Percentiles rank a stretch among this genome's conserved stretches.
phyloP scores from a whole-genome alignment of 1,140 invertebrate species.

The Drosophila melanogaster region DNA sequence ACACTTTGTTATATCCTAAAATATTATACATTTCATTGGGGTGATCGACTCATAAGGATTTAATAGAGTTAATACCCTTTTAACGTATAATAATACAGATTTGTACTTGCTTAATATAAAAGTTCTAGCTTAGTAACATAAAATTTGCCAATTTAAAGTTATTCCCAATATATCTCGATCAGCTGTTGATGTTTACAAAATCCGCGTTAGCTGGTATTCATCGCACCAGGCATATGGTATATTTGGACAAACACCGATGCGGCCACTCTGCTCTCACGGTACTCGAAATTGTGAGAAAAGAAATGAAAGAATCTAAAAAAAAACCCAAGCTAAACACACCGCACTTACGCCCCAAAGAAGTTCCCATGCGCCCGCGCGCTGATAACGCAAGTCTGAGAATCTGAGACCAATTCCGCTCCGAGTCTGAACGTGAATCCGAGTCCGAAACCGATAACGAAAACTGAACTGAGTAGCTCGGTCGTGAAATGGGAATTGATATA shows the following conservation, averaged over 20 bases:
- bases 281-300: conserved; percentile 2
- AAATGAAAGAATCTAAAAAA: neutral
- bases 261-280: conserved; percentile 18
- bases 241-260: neutral
- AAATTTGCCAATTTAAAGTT: too few relatives aligned
- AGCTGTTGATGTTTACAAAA: neutral
- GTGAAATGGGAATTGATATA: conserved; percentile 50
- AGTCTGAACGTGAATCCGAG: neutral
- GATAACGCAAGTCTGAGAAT: conserved; percentile 24
- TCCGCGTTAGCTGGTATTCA: neutral
- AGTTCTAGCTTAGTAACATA: too few relatives aligned
- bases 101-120: too few relatives aligned
- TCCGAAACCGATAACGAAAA: conserved; percentile 6
- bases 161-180: neutral
- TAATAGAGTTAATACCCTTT: too few relatives aligned
- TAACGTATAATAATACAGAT: too few relatives aligned
- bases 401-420: neutral
- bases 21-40: too few relatives aligned
- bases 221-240: neutral
- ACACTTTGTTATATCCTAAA: too few relatives aligned
- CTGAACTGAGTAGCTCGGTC: conserved; percentile 52
- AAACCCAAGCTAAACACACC: neutral
- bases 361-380: conserved; percentile 44
- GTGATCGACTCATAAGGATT: too few relatives aligned
- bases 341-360: conserved; percentile 6